These are phyloP conservation scores for Oophaga sylvatica DNA, from an alignment of 2,797 vertebrate genomes.

Conservation along the genomic window DNA sequence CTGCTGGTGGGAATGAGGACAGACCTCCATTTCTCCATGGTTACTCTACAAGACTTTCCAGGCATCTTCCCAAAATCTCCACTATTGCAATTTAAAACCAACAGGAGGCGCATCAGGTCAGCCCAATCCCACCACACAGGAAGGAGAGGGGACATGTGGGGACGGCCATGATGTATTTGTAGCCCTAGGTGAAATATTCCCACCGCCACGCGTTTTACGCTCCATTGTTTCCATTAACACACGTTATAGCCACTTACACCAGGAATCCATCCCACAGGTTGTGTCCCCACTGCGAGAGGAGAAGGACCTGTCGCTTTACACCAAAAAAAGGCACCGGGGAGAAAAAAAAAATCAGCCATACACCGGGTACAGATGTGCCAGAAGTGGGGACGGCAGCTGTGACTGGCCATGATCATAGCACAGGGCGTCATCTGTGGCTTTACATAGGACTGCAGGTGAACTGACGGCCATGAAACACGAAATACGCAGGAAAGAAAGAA, in stretches of 20 bases:
- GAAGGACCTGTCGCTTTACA: not conserved
- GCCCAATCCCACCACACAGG: slow-evolving; percentile 35
- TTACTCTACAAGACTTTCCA: slow-evolving; percentile 48
- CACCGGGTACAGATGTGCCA: not conserved
- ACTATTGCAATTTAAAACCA: slow-evolving; percentile 51
- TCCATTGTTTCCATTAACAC: not conserved
- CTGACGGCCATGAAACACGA: not conserved
- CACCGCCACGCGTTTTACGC: not conserved
- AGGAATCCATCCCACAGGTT: not conserved
- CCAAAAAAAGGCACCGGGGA: not conserved
- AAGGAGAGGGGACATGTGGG: slow-evolving; percentile 35
- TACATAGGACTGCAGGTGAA: not conserved
- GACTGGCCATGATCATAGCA: not conserved
- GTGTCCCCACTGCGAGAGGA: not conserved
- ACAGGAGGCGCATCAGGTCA: slow-evolving; percentile 58
- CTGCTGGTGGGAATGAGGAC: slow-evolving; percentile 55
- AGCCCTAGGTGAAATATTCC: slow-evolving; percentile 39
- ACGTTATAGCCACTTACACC: not conserved
- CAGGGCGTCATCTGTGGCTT: not conserved
- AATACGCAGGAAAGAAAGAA: no score
- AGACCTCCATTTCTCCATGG: slow-evolving; percentile 50
- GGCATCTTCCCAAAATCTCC: slow-evolving; percentile 52
- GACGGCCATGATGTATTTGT: not conserved
- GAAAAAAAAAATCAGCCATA: not conserved
- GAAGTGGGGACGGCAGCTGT: not conserved